Evolutionary conservation across 2,888 invertebrate genomes (phyloP).

Genomic region (Fabriciana adippe): DNA sequence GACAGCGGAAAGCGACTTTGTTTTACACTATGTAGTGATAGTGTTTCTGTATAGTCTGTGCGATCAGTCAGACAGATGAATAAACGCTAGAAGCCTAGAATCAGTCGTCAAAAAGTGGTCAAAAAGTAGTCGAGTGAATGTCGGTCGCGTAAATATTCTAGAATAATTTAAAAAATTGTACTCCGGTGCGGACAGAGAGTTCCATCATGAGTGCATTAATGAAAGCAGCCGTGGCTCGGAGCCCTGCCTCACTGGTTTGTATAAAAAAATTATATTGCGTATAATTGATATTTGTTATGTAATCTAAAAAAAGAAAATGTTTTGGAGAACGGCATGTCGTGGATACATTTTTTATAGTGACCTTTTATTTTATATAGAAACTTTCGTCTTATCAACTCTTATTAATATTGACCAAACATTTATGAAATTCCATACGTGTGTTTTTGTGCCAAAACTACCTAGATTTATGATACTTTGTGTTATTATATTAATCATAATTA

Average conservation of each 20-base stretch:
- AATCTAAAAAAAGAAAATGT: conserved; percentile 49
- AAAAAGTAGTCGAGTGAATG: conserved; percentile 36
- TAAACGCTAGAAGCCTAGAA: too few relatives aligned
- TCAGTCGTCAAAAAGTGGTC: conserved; percentile 25
- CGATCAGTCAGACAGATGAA: too few relatives aligned
- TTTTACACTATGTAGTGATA: too few relatives aligned
- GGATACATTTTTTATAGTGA: not conserved
- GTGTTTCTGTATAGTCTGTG: too few relatives aligned
- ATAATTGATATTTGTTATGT: conserved; percentile 66
- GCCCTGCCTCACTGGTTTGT: conserved; percentile 72
- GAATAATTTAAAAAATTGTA: conserved; percentile 53
- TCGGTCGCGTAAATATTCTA: conserved; percentile 40
- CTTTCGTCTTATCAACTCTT: not conserved
- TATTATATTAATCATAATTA: not conserved
- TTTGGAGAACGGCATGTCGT: conserved; percentile 8
- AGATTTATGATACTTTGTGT: too few relatives aligned
- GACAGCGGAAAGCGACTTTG: too few relatives aligned
- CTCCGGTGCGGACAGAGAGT: conserved; percentile 81
- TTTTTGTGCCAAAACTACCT: not conserved
- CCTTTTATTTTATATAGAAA: not conserved
- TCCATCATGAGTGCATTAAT: conserved; percentile 82
- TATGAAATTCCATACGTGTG: not conserved
- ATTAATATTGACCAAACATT: not conserved
- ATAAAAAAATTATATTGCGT: conserved; percentile 35
- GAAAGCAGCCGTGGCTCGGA: conserved; percentile 70